Percentiles rank a stretch among this genome's conserved stretches.
These are phyloP conservation scores for Ptychadena robeensis DNA, from an alignment of 2,797 vertebrate genomes.

Conservation along the genomic window DNA sequence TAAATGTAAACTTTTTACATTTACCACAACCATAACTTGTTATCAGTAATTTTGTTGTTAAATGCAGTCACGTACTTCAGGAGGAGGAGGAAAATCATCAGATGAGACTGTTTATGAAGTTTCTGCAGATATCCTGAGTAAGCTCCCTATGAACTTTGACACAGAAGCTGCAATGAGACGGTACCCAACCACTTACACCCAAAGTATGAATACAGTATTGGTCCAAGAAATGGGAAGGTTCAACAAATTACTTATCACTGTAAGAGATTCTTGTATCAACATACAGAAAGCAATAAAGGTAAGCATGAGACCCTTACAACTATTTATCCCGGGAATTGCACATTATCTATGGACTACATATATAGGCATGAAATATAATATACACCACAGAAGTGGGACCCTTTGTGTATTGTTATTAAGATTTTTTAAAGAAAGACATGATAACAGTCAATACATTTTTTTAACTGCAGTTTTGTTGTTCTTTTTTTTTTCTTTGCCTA, in stretches of 20 bases:
- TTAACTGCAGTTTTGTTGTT: too few relatives aligned
- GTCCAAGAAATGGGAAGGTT: conserved; percentile 93
- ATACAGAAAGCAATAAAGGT: conserved; percentile 92
- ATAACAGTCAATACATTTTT: too few relatives aligned
- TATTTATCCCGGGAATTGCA: background rate
- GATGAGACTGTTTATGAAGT: conserved; percentile 88
- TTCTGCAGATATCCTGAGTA: conserved; percentile 84
- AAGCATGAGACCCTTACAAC: conserved; percentile 34
- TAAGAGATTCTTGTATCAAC: conserved; percentile 82
- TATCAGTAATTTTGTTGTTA: too few relatives aligned
- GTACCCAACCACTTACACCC: conserved; percentile 85
- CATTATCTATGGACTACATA: background rate
- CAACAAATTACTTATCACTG: conserved; percentile 81
- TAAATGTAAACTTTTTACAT: too few relatives aligned
- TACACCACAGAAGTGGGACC: background rate
- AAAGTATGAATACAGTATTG: conserved; percentile 92
- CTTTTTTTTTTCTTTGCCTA: too few relatives aligned
- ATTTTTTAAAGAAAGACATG: too few relatives aligned
- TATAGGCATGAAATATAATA: too few relatives aligned
- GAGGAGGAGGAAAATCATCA: conserved; percentile 79
- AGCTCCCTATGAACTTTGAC: conserved; percentile 84
- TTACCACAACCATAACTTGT: too few relatives aligned
- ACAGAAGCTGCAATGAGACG: conserved; percentile 80
- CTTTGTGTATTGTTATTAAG: too few relatives aligned
- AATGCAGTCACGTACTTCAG: conserved; percentile 78